Percentiles rank a stretch among this genome's conserved stretches.
phyloP scores from a whole-genome alignment of 2,888 invertebrate species.

The Apamea sordens region DNA sequence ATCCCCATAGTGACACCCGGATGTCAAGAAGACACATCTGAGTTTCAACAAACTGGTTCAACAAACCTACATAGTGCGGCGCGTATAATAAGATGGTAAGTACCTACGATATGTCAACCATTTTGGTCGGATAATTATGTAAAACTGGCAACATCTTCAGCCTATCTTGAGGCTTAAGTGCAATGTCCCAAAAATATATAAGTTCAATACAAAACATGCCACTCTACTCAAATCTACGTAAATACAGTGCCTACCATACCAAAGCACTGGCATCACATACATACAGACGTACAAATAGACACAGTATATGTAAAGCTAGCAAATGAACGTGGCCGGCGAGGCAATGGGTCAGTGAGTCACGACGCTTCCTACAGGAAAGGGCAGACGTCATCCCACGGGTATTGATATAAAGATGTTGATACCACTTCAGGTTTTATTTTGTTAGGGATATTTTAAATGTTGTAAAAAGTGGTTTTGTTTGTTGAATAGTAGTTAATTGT shows the following conservation, averaged over 20 bases:
- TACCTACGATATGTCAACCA: no score
- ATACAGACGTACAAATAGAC: slow-evolving; percentile 36
- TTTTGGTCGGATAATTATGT: background rate
- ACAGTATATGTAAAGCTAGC: slow-evolving; percentile 50
- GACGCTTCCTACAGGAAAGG: slow-evolving; percentile 86
- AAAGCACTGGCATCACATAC: slow-evolving; percentile 32
- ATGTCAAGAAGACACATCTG: no score
- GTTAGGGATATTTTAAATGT: background rate
- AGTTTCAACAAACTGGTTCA: no score
- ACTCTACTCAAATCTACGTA: slow-evolving; percentile 11
- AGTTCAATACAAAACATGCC: background rate
- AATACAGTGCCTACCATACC: background rate
- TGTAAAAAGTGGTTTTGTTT: background rate
- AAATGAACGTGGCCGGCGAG: slow-evolving; percentile 70
- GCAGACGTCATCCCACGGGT: slow-evolving; percentile 72
- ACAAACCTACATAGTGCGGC: no score
- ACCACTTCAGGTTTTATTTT: slow-evolving; percentile 45
- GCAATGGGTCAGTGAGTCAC: slow-evolving; percentile 86
- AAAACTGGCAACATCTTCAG: background rate
- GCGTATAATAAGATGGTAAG: no score
- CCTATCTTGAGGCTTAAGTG: no score
- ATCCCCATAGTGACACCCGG: no score
- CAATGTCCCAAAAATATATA: background rate
- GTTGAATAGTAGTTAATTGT: background rate
- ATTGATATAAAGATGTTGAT: slow-evolving; percentile 65